Evolutionary conservation across 1,140 invertebrate genomes (phyloP).

Genomic region (Lineus longissimus): DNA sequence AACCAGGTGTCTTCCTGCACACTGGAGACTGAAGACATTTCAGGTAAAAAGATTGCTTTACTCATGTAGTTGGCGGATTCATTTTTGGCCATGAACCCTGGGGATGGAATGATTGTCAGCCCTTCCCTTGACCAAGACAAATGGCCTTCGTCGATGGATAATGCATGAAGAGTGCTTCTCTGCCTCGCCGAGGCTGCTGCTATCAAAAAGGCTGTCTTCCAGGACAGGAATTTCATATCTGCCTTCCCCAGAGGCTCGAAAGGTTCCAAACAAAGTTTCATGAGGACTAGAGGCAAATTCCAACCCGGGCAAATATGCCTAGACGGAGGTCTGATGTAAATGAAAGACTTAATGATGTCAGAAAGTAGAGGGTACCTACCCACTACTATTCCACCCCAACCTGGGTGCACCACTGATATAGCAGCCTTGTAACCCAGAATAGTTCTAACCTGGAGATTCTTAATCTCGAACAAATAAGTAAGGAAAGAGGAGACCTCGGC

Average conservation of each 20-base stretch:
- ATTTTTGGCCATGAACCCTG: too few species aligned
- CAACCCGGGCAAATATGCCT: not conserved
- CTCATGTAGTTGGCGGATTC: too few species aligned
- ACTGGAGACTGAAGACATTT: too few species aligned
- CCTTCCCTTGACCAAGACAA: too few species aligned
- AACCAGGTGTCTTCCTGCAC: too few species aligned
- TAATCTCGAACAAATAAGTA: not conserved
- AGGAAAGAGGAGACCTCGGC: not conserved
- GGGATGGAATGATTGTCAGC: too few species aligned
- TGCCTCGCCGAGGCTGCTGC: too few species aligned
- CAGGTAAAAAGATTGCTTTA: too few species aligned
- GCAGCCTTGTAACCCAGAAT: not conserved
- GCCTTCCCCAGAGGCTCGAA: too few species aligned
- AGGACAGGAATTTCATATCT: slow-evolving; percentile 11
- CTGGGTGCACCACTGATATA: not conserved
- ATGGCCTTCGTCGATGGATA: too few species aligned
- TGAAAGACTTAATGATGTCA: not conserved
- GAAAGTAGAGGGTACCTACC: not conserved
- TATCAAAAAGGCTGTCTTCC: not conserved
- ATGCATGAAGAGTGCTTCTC: too few species aligned
- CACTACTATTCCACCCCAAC: not conserved
- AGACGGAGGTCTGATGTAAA: not conserved
- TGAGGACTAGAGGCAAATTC: slow-evolving; percentile 7
- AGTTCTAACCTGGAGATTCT: not conserved
- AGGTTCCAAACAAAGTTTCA: slow-evolving; percentile 19